Conservation (phyloP, 2,888 invertebrate species). For the Neuroscelio doddi region DNA sequence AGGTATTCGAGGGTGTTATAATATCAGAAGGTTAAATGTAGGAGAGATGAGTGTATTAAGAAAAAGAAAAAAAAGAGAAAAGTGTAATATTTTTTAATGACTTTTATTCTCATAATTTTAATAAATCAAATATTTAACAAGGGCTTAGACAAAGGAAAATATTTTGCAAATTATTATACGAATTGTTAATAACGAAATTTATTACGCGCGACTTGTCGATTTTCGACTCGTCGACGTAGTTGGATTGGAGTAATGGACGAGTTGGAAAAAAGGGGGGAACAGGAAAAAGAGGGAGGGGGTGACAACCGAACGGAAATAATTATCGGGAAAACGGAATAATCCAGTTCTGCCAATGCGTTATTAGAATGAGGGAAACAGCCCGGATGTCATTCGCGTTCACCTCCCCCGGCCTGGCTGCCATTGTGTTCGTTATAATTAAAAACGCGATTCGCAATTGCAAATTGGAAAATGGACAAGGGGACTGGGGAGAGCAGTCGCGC, state of each 20-base stretch:
- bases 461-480: conserved; percentile 70
- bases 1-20: too few relatives aligned
- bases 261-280: conserved; percentile 34
- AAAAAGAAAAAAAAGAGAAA: too few relatives aligned
- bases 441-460: conserved; percentile 72
- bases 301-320: conserved; percentile 68
- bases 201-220: conserved; percentile 40
- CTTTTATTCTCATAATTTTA: too few relatives aligned
- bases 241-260: conserved; percentile 44
- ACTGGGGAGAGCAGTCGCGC: conserved; percentile 59
- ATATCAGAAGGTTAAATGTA: too few relatives aligned
- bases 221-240: conserved; percentile 48
- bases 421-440: conserved; percentile 73
- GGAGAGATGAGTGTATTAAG: too few relatives aligned
- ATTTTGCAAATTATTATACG: conserved; percentile 36
- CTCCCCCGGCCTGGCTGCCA: conserved; percentile 60
- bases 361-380: conserved; percentile 54
- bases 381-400: conserved; percentile 68
- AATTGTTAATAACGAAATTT: conserved; percentile 44
- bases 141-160: conserved; percentile 20
- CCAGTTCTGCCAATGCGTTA: conserved; percentile 56
- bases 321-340: conserved; percentile 70
- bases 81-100: too few relatives aligned
- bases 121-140: conserved; percentile 7
- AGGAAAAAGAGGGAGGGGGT: conserved; percentile 15